Percentiles rank a stretch among this genome's conserved stretches.
Conservation (phyloP, 2,888 invertebrate species). For the Serrognathus titanus region DNA sequence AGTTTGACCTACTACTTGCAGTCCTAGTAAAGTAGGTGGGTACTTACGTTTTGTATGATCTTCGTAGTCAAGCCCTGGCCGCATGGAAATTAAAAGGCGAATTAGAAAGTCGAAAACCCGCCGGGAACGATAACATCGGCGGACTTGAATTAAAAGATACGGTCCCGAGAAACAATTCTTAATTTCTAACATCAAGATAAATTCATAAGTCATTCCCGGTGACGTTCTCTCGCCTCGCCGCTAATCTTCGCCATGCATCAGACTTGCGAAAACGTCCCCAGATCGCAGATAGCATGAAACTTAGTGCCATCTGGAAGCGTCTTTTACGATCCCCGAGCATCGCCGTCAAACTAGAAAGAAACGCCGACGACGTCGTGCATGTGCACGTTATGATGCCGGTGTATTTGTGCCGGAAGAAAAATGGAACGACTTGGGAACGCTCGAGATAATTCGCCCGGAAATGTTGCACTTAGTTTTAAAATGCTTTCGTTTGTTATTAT, state of each 20-base stretch:
- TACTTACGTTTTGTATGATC: neutral
- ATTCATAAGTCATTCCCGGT: constrained; percentile 22
- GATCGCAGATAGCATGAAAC: constrained; percentile 11
- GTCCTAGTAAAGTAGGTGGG: neutral
- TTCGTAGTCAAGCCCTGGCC: too few relatives aligned
- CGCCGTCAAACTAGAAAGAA: neutral
- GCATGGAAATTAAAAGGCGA: too few relatives aligned
- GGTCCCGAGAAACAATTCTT: constrained; percentile 23
- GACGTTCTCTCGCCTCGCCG: constrained; percentile 9
- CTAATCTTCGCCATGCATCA: constrained; percentile 17
- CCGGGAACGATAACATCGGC: too few relatives aligned
- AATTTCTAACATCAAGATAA: constrained; percentile 27
- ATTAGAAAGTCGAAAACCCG: too few relatives aligned
- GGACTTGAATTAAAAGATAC: constrained; percentile 25
- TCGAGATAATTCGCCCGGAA: too few relatives aligned
- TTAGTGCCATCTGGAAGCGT: constrained; percentile 11
- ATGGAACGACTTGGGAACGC: neutral
- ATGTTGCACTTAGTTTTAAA: too few relatives aligned
- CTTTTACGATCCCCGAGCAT: constrained; percentile 4
- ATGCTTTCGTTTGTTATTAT: too few relatives aligned
- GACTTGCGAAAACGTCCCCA: constrained; percentile 11
- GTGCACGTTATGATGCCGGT: neutral
- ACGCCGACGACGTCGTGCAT: neutral
- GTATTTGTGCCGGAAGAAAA: neutral
- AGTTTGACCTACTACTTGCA: neutral